Evolutionary conservation across 2,888 invertebrate species (phyloP).

Genomic region (Cremastobaeus sp.): DNA sequence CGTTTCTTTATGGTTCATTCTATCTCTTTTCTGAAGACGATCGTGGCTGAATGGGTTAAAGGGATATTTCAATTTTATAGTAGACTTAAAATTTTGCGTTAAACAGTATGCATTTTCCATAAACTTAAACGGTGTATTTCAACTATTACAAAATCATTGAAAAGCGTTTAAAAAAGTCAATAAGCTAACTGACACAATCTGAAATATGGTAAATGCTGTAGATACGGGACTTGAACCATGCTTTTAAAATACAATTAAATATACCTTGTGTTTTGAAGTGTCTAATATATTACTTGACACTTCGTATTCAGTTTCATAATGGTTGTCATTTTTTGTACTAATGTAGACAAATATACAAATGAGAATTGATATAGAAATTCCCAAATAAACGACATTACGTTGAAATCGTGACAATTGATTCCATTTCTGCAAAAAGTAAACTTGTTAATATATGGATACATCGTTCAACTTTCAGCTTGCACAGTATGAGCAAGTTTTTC

Average conservation of each 20-base stretch:
- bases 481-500: background rate
- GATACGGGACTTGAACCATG: too few species aligned
- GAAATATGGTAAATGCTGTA: too few species aligned
- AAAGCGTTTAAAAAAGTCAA: background rate
- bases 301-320: conserved; percentile 68
- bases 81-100: too few species aligned
- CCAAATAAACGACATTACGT: conserved; percentile 86
- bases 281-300: conserved; percentile 66
- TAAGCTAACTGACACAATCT: conserved; percentile 42
- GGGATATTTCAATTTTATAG: background rate
- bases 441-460: background rate
- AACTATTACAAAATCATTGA: too few species aligned
- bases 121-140: too few species aligned
- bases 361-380: conserved; percentile 80
- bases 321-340: conserved; percentile 37
- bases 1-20: too few species aligned
- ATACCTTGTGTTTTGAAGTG: conserved; percentile 64
- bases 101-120: too few species aligned
- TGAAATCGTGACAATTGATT: conserved; percentile 91
- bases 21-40: too few species aligned
- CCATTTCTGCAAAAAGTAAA: conserved; percentile 85
- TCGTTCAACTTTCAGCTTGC: background rate
- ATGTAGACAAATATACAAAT: conserved; percentile 79
- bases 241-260: conserved; percentile 57
- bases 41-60: too few species aligned